These are phyloP conservation scores for Paratilapia polleni DNA, from an alignment of 2,113 vertebrate species.

Conservation along the genomic window DNA sequence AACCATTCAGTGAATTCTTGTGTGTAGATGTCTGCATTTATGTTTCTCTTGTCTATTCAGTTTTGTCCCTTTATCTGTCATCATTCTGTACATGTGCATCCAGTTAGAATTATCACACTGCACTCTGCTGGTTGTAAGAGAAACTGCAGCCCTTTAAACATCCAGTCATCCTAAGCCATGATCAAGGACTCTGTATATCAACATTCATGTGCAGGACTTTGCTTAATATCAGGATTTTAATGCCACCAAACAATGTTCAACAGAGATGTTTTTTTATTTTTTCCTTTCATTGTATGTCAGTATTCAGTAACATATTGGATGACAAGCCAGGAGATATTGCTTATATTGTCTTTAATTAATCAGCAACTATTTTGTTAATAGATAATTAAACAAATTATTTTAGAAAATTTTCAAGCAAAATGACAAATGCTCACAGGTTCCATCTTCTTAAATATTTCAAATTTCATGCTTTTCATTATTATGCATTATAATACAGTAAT, in stretches of 20 bases:
- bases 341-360: no score
- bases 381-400: no score
- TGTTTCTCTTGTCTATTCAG: not conserved
- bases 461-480: no score
- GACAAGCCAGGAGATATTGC: no score
- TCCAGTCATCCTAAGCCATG: not conserved
- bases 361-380: no score
- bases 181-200: not conserved
- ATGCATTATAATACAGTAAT: no score
- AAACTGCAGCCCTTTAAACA: not conserved
- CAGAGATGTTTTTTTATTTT: not conserved
- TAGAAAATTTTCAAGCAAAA: no score
- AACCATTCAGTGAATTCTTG: not conserved
- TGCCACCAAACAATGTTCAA: no score
- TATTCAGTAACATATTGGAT: no score
- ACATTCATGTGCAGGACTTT: not conserved
- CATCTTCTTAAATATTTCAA: no score
- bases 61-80: not conserved
- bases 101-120: conserved; percentile 23
- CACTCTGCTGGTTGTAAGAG: conserved; percentile 47
- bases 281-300: no score
- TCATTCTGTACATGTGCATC: not conserved
- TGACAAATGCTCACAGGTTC: no score
- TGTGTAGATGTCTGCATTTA: not conserved
- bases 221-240: not conserved